A percentile compares a stretch with the other conserved stretches of the same genome.
phyloP scores from a whole-genome alignment of 2,888 invertebrate species.

The Habroteleia sp. region DNA sequence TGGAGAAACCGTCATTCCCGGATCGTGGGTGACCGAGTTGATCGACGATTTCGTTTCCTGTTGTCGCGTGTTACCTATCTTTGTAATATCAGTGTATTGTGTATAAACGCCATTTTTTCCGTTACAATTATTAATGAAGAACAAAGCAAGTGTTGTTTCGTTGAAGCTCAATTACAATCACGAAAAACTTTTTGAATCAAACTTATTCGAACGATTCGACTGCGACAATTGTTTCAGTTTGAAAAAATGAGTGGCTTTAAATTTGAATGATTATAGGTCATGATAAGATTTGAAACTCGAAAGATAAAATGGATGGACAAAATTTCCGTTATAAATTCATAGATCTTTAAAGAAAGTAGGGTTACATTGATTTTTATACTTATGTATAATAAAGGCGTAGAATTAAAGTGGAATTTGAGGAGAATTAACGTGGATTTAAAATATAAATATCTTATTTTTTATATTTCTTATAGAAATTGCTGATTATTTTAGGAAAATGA shows the following conservation, averaged over 20 bases:
- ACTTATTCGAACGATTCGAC: background rate
- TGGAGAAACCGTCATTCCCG: conserved; percentile 55
- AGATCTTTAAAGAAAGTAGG: too few relatives aligned
- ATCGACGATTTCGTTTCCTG: conserved; percentile 63
- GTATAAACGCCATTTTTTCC: conserved; percentile 53
- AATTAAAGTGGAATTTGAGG: too few relatives aligned
- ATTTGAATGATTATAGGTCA: too few relatives aligned
- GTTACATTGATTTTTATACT: too few relatives aligned
- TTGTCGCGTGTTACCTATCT: conserved; percentile 60
- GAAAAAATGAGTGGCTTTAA: background rate
- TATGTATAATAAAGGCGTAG: too few relatives aligned
- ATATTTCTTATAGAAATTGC: too few relatives aligned
- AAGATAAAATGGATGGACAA: too few relatives aligned
- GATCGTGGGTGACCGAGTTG: conserved; percentile 64
- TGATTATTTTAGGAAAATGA: too few relatives aligned
- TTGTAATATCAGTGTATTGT: conserved; percentile 55
- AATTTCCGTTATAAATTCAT: too few relatives aligned
- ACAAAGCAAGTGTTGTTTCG: conserved; percentile 34
- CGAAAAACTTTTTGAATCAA: conserved; percentile 5
- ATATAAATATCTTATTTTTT: too few relatives aligned
- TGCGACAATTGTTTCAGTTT: background rate
- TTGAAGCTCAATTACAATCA: conserved; percentile 14
- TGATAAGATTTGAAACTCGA: too few relatives aligned
- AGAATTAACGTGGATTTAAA: too few relatives aligned
- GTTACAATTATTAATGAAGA: conserved; percentile 45